Evolutionary conservation across 2,888 invertebrate genomes (phyloP), one percentile per base, ranked within the genome.

Genomic region (Leptothorax acervorum): DNA sequence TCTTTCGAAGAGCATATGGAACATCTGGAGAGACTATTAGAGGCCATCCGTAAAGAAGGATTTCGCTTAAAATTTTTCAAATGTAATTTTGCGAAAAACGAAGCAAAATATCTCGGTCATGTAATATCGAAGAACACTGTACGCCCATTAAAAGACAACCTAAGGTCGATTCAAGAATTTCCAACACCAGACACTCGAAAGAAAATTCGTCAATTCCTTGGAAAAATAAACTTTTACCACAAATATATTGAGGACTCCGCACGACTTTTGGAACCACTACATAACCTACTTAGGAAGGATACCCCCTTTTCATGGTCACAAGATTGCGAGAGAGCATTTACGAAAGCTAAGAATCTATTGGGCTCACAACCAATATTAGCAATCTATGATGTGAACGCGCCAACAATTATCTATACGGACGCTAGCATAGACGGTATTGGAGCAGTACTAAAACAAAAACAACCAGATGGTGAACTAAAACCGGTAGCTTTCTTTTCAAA

Each of bases 391-490:
- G 4, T 55, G 31, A 45, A 66, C 28, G 65, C 55, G 57, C 78
- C 78, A 45, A 66, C 55, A 0, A 18, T 66, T 4, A 78, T 66
- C 18, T 76, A 76, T 35, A 76, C 76, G 62, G 76, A 76, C 9
- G 76, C 76, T 15, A 76, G 76, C 8, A 63, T 76, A 15, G 39
- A 85, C 81, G 89, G 89, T 15, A 75, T 90, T n/a, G 88, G 86
- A 4, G 86, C 88, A 70, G 73, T 87, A 8, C 57, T 90, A 71
- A 90, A 89, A 76, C 90, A 90, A 48, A 84, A 76, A 1, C 88
- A 89, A 81, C 35, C 51, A 71, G 83, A 89, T 31, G 63, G 78
- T 3, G 23, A 73, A 3, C 5, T 85, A 31, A 88, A 89, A 71
- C 83, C 89, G 1, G 86, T 88, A 55, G 85, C 82, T 57, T 88